A percentile compares a stretch with the other conserved stretches of the same genome.
Evolutionary conservation across 2,797 vertebrate species (phyloP).

Genomic region (Rhadinocentrus ornatus): DNA sequence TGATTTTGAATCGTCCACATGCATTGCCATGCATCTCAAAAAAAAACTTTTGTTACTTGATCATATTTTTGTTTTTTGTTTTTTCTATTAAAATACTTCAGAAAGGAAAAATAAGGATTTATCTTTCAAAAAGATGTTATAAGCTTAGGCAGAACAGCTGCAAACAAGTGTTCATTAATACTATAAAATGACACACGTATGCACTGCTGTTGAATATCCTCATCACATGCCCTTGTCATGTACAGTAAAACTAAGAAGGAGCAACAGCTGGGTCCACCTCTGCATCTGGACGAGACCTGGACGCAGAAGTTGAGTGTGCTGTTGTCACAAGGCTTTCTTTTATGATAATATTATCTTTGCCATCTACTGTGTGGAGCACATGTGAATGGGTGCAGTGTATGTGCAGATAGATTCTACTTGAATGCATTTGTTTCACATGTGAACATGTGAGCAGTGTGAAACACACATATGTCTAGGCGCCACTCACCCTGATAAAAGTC

Average conservation of each 20-base stretch:
- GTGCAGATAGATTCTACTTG: slow-evolving; percentile 36
- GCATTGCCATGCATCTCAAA: too few species aligned
- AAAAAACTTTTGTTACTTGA: neutral
- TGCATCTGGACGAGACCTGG: slow-evolving; percentile 19
- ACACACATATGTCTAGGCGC: slow-evolving; percentile 60
- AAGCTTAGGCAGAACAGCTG: neutral
- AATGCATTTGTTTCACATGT: slow-evolving; percentile 41
- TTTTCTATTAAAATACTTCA: neutral
- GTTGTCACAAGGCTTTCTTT: slow-evolving; percentile 1
- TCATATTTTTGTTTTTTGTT: neutral
- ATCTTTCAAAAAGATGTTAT: neutral
- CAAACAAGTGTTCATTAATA: neutral
- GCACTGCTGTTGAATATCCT: slow-evolving; percentile 46
- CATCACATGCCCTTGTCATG: slow-evolving; percentile 66
- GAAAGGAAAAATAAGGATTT: neutral
- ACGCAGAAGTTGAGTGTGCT: slow-evolving; percentile 28
- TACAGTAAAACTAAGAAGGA: slow-evolving; percentile 62
- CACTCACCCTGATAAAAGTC: slow-evolving; percentile 75
- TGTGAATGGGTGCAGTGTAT: slow-evolving; percentile 21
- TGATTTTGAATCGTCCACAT: too few species aligned
- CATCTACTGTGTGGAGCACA: slow-evolving; percentile 4
- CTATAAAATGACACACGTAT: slow-evolving; percentile 22
- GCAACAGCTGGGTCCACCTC: slow-evolving; percentile 66
- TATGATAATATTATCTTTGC: slow-evolving; percentile 27
- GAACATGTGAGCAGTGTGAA: slow-evolving; percentile 46